phyloP scores from a whole-genome alignment of 2,113 vertebrate genomes.

The Protomyctophum bolini region DNA sequence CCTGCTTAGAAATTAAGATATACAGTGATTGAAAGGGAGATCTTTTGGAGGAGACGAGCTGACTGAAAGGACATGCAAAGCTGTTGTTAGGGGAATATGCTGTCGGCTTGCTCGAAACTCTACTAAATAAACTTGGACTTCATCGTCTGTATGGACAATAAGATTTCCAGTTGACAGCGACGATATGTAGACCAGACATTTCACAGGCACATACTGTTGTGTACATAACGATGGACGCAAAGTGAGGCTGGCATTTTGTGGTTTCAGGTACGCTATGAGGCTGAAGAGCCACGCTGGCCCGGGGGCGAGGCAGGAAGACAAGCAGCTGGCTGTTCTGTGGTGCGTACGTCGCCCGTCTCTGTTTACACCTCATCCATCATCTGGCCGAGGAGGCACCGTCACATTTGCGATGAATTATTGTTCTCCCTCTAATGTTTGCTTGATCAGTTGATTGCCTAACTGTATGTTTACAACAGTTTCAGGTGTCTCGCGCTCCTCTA shows the following conservation, averaged over 20 bases:
- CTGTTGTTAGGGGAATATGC: too few species aligned
- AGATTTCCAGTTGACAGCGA: too few species aligned
- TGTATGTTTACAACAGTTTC: conserved; percentile 79
- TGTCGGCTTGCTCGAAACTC: too few species aligned
- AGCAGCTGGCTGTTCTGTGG: conserved; percentile 96
- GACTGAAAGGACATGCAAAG: too few species aligned
- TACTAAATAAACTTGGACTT: too few species aligned
- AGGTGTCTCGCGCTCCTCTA: conserved; percentile 96
- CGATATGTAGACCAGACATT: too few species aligned
- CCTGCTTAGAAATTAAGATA: too few species aligned
- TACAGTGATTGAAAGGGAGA: too few species aligned
- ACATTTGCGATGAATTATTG: conserved; percentile 29
- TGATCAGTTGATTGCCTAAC: conserved; percentile 15
- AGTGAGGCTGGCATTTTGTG: conserved; percentile 10
- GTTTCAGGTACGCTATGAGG: conserved; percentile 94
- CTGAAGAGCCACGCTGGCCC: conserved; percentile 94
- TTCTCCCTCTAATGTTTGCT: neutral
- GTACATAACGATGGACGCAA: too few species aligned
- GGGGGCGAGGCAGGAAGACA: conserved; percentile 90
- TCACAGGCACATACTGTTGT: too few species aligned
- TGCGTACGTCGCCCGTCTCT: conserved; percentile 73
- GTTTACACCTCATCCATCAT: conserved; percentile 45
- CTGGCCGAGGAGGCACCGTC: conserved; percentile 13
- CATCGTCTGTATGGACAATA: too few species aligned
- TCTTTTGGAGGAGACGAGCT: too few species aligned